phyloP scores from a whole-genome alignment of 2,888 invertebrate species.

The Chesias legatella region DNA sequence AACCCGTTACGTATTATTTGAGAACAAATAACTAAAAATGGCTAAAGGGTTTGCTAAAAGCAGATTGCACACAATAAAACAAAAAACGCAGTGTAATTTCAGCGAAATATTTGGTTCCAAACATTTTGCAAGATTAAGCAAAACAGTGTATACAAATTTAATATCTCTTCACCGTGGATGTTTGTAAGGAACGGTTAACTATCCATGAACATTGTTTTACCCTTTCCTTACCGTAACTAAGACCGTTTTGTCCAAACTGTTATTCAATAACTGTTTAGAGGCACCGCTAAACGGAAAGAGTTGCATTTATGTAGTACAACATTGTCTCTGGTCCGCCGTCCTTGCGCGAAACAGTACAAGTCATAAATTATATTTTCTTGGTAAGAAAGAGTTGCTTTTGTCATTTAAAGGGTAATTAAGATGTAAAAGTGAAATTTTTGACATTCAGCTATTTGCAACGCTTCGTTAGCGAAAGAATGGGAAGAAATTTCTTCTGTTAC shows the following conservation, averaged over 20 bases:
- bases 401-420: constrained; percentile 66
- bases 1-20: constrained; percentile 2
- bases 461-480: constrained; percentile 40
- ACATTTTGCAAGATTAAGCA: constrained; percentile 22
- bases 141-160: constrained; percentile 7
- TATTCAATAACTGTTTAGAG: constrained; percentile 55
- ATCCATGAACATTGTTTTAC: constrained; percentile 51
- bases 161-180: too few relatives aligned
- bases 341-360: constrained; percentile 50
- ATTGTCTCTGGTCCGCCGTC: constrained; percentile 45
- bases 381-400: constrained; percentile 51
- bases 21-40: constrained; percentile 41
- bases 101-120: constrained; percentile 42
- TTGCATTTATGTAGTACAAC: constrained; percentile 69
- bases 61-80: constrained; percentile 49
- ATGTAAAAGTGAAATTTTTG: constrained; percentile 75
- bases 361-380: constrained; percentile 62
- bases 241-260: constrained; percentile 57
- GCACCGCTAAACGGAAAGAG: constrained; percentile 68
- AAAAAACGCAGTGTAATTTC: constrained; percentile 54
- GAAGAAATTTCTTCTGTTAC: constrained; percentile 50
- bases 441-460: constrained; percentile 58
- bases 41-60: constrained; percentile 58
- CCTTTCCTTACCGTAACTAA: constrained; percentile 68
- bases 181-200: constrained; percentile 31